Evolutionary conservation across 2,113 vertebrate species (phyloP).

Genomic region (Actinemys pallida): DNA sequence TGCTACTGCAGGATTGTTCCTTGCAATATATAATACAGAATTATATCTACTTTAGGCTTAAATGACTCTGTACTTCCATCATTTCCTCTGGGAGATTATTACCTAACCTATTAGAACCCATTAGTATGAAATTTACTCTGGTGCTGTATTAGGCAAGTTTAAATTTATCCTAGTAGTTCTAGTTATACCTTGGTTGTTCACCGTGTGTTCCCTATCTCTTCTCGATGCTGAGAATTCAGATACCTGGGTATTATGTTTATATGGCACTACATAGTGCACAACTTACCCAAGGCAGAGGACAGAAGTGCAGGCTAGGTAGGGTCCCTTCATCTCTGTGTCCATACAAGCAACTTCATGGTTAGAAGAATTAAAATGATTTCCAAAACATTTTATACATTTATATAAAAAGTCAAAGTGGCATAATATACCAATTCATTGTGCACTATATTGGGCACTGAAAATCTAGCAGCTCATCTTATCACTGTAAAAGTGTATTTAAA

Average conservation of each 20-base stretch:
- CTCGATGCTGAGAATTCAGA: accelerated
- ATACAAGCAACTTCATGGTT: accelerated
- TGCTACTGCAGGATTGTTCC: background rate
- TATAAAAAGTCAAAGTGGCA: background rate
- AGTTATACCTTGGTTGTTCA: accelerated
- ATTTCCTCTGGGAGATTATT: background rate
- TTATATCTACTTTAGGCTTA: background rate
- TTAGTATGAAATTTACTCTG: background rate
- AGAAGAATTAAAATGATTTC: background rate
- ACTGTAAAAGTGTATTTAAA: background rate
- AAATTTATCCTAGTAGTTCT: background rate
- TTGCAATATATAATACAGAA: background rate
- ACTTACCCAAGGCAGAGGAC: accelerated
- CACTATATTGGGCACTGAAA: background rate
- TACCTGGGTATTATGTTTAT: background rate
- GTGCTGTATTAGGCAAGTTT: background rate
- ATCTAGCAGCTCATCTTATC: background rate
- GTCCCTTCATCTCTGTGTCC: background rate
- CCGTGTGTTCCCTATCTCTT: background rate
- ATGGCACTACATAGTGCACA: accelerated
- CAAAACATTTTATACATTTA: background rate
- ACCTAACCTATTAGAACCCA: accelerated
- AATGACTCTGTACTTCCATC: background rate
- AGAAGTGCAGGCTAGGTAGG: accelerated
- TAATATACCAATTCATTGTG: background rate